Percentiles rank a stretch among this genome's conserved stretches.
These are phyloP conservation scores for Nephrotoma flavescens DNA, from an alignment of 2,888 invertebrate species.

Conservation along the genomic window DNA sequence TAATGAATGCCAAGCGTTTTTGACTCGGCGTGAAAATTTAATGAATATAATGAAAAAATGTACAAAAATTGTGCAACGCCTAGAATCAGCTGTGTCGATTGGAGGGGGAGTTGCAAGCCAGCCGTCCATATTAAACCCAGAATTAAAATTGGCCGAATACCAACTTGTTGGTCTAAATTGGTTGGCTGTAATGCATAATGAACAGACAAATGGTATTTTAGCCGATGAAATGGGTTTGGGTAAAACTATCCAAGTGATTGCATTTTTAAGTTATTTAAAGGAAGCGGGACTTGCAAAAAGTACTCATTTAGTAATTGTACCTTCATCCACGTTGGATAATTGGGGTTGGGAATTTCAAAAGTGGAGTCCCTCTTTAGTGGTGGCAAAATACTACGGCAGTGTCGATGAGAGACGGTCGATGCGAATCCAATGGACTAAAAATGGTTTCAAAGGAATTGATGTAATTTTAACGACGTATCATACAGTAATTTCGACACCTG, in stretches of 20 bases:
- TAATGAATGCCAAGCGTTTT: slow-evolving; percentile 60
- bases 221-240: slow-evolving; percentile 97
- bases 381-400: slow-evolving; percentile 80
- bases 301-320: slow-evolving; percentile 90
- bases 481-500: slow-evolving; percentile 53
- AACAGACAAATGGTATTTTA: slow-evolving; percentile 83
- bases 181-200: slow-evolving; percentile 76
- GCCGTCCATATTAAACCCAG: slow-evolving; percentile 49
- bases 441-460: slow-evolving; percentile 58
- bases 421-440: slow-evolving; percentile 58
- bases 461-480: slow-evolving; percentile 77
- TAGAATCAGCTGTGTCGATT: slow-evolving; percentile 65
- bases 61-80: slow-evolving; percentile 58
- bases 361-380: slow-evolving; percentile 65
- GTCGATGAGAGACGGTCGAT: slow-evolving; percentile 70
- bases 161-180: slow-evolving; percentile 86
- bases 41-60: slow-evolving; percentile 73
- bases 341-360: slow-evolving; percentile 58
- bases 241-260: slow-evolving; percentile 88
- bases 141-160: slow-evolving; percentile 47
- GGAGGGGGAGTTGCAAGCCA: slow-evolving; percentile 62
- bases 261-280: slow-evolving; percentile 78
- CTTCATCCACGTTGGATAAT: slow-evolving; percentile 86
- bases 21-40: slow-evolving; percentile 62
- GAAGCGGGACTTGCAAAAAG: slow-evolving; percentile 56